A percentile compares a stretch with the other conserved stretches of the same genome.
Evolutionary conservation across 2,888 invertebrate species (phyloP).

Genomic region (Melieria crassipennis): DNA sequence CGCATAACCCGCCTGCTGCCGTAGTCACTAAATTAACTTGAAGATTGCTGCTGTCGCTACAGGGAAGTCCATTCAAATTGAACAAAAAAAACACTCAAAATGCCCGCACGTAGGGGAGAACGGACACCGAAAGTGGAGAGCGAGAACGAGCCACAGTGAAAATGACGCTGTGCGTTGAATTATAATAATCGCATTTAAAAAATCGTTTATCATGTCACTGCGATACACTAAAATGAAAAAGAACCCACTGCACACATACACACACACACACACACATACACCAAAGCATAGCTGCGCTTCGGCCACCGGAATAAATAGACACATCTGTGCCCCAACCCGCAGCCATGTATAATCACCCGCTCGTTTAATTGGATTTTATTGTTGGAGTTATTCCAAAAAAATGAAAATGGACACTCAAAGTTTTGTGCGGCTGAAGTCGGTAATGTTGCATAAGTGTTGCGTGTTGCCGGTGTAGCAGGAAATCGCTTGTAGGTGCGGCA

Average conservation of each 20-base stretch:
- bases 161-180: neutral
- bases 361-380: slow-evolving; percentile 16
- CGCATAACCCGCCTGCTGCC: no score
- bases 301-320: neutral
- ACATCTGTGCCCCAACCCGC: neutral
- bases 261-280: neutral
- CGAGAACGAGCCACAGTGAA: neutral
- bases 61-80: no score
- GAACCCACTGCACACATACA: neutral
- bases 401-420: neutral
- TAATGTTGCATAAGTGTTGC: neutral
- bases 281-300: neutral
- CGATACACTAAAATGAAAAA: neutral
- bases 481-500: slow-evolving; percentile 11
- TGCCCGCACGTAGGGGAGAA: neutral
- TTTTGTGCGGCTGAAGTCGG: neutral
- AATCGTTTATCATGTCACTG: slow-evolving; percentile 10
- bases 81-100: no score
- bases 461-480: slow-evolving; percentile 5
- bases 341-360: neutral
- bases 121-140: neutral
- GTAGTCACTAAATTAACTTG: no score
- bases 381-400: neutral
- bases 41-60: no score
- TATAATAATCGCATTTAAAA: slow-evolving; percentile 11